Evolutionary conservation across 2,888 invertebrate genomes (phyloP).

Genomic region (Ceratothoa steindachneri): DNA sequence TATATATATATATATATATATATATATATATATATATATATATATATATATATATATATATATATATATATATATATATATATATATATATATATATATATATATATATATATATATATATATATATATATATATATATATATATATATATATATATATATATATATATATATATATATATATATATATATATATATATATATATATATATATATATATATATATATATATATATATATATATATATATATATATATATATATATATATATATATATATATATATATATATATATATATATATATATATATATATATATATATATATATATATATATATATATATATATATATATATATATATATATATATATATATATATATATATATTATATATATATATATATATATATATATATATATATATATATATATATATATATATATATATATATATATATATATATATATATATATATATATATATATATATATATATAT

Average conservation of each 20-base stretch:
- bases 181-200: too few species aligned
- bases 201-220: too few species aligned
- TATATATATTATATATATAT: neutral
- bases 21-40: slow-evolving; percentile 7
- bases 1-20: neutral
- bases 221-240: too few species aligned
- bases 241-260: neutral
- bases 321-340: neutral
- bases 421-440: slow-evolving; percentile 11
- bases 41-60: neutral
- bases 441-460: slow-evolving; percentile 14
- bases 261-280: neutral
- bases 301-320: neutral
- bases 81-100: too few species aligned
- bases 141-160: too few species aligned
- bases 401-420: neutral
- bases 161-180: too few species aligned
- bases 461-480: neutral
- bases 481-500: too few species aligned
- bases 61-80: too few species aligned
- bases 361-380: neutral
- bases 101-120: too few species aligned
- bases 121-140: too few species aligned
- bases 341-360: neutral
- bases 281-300: neutral